A percentile compares a stretch with the other conserved stretches of the same genome.
These are phyloP conservation scores for Laterallus jamaicensis DNA, from an alignment of 2,113 vertebrate species.

Conservation along the genomic window DNA sequence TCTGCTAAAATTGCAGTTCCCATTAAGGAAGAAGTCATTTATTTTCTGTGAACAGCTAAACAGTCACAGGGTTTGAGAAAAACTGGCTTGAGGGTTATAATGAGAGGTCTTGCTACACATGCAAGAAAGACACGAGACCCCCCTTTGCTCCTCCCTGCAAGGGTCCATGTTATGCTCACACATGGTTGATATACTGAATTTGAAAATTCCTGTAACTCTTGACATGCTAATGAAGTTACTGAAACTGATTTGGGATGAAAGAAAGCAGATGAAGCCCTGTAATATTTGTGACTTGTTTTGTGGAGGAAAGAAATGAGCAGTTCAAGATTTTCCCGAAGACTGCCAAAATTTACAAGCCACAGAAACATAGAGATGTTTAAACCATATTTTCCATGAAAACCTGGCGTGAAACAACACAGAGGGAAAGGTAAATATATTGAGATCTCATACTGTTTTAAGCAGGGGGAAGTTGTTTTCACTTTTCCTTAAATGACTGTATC, in stretches of 20 bases:
- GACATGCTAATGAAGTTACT: neutral
- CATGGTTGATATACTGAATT: neutral
- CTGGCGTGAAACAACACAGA: neutral
- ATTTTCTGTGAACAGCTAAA: slow-evolving; percentile 26
- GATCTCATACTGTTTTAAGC: neutral
- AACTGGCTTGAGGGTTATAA: neutral
- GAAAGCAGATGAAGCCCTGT: neutral
- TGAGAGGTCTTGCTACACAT: neutral
- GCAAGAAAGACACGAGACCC: neutral
- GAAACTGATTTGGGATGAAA: neutral
- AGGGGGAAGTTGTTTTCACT: neutral
- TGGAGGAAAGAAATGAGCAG: neutral
- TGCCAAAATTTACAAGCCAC: neutral
- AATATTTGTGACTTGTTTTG: neutral
- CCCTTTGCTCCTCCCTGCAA: neutral
- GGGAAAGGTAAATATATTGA: neutral
- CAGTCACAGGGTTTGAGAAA: neutral
- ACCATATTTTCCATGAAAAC: neutral
- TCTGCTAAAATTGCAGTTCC: neutral
- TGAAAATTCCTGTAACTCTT: neutral
- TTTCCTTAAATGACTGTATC: neutral
- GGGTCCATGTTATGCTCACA: neutral
- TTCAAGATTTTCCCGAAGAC: neutral
- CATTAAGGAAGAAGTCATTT: slow-evolving; percentile 6
- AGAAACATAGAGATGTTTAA: neutral